Percentiles rank a stretch among this genome's conserved stretches.
These are phyloP conservation scores for Drosophila rellima DNA, from an alignment of 2,888 invertebrate species.

Conservation along the genomic window DNA sequence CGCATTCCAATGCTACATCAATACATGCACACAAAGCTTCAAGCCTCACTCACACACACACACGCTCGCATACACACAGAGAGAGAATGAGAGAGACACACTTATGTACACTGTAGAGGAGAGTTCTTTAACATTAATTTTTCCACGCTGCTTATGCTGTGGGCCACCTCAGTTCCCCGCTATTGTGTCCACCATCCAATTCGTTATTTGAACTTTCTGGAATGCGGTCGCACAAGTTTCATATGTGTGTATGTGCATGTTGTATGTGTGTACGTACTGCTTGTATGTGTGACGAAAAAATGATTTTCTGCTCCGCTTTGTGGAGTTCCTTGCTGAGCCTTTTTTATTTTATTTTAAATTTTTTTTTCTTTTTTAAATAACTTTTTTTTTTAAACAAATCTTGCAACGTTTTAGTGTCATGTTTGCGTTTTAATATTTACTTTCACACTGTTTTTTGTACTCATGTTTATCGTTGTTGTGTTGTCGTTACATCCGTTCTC, in stretches of 20 bases:
- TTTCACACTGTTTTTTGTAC: constrained; percentile 54
- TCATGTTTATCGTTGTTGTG: constrained; percentile 14
- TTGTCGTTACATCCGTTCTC: constrained; percentile 52
- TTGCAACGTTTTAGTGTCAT: constrained; percentile 29
- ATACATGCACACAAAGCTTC: constrained; percentile 41
- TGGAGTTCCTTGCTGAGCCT: constrained; percentile 44
- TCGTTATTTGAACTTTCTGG: constrained; percentile 77
- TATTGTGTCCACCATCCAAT: constrained; percentile 17
- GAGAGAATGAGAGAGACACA: constrained; percentile 26
- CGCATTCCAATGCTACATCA: constrained; percentile 67
- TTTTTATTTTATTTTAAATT: constrained; percentile 35
- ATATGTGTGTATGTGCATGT: constrained; percentile 12
- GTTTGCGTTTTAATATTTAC: constrained; percentile 57
- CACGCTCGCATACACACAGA: constrained; percentile 29
- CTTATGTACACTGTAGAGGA: constrained; percentile 41
- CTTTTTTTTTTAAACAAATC: constrained; percentile 26
- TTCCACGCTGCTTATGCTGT: constrained; percentile 61
- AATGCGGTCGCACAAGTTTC: constrained; percentile 77
- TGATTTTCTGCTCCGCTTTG: constrained; percentile 39
- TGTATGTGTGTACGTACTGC: constrained; percentile 10
- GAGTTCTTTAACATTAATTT: constrained; percentile 73
- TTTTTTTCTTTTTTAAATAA: constrained; percentile 15
- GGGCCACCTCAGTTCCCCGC: constrained; percentile 29
- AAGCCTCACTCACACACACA: constrained; percentile 37
- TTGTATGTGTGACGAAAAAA: constrained; percentile 8